A percentile compares a stretch with the other conserved stretches of the same genome.
Conservation (phyloP, 2,888 invertebrate species). For the Leptopilina myrica region DNA sequence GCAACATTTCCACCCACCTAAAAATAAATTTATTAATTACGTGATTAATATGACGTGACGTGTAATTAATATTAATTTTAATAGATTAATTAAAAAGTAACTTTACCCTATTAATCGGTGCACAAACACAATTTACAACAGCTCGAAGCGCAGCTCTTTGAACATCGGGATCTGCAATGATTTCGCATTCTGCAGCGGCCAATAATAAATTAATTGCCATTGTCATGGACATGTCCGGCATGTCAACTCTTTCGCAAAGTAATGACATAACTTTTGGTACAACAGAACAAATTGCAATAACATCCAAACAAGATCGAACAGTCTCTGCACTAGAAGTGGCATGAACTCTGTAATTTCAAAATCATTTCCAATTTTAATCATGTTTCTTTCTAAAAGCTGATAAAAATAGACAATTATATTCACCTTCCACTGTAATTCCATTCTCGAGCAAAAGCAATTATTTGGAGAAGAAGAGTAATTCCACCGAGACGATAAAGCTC, state of each 20-base stretch:
- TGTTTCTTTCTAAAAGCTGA: background rate
- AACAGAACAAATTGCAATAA: constrained; percentile 92
- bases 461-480: constrained; percentile 87
- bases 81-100: constrained; percentile 15
- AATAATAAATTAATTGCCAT: constrained; percentile 77
- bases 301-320: constrained; percentile 89
- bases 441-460: constrained; percentile 92
- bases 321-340: constrained; percentile 84
- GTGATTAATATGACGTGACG: background rate
- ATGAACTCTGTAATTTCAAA: constrained; percentile 60
- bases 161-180: constrained; percentile 93
- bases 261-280: constrained; percentile 88
- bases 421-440: constrained; percentile 93
- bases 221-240: constrained; percentile 87
- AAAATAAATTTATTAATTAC: constrained; percentile 50
- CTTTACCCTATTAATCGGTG: constrained; percentile 88
- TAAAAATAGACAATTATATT: constrained; percentile 44
- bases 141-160: constrained; percentile 94
- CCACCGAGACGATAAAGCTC: constrained; percentile 91
- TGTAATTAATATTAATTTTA: background rate
- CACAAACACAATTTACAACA: constrained; percentile 95
- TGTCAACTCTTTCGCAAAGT: constrained; percentile 86
- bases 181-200: constrained; percentile 92
- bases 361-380: constrained; percentile 35
- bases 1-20: constrained; percentile 78